A percentile compares a stretch with the other conserved stretches of the same genome.
Conservation (phyloP, 2,888 invertebrate genomes). For the Acanthosoma haemorrhoidale region DNA sequence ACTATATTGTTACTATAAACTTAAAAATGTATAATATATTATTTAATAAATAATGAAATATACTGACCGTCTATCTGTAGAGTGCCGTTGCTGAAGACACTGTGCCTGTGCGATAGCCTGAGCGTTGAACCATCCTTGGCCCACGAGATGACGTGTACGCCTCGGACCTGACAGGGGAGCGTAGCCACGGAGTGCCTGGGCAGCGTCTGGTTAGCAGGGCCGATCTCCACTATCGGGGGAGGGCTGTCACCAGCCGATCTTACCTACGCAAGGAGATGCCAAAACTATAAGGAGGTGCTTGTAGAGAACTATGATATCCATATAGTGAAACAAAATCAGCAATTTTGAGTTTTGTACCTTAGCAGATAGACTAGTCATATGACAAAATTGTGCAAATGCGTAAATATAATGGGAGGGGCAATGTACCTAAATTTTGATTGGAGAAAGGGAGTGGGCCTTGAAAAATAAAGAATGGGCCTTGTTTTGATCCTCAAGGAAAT, state of each 20-base stretch:
- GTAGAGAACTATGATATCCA: too few relatives aligned
- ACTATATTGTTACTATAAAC: not conserved
- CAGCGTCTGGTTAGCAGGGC: constrained; percentile 76
- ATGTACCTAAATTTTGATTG: too few relatives aligned
- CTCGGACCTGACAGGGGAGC: constrained; percentile 72
- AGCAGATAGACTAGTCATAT: too few relatives aligned
- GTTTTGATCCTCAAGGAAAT: too few relatives aligned
- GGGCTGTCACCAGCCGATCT: constrained; percentile 69
- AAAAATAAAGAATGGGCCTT: too few relatives aligned
- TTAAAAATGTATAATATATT: too few relatives aligned
- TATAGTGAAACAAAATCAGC: too few relatives aligned
- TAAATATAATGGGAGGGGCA: too few relatives aligned
- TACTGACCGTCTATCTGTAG: constrained; percentile 68
- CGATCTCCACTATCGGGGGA: constrained; percentile 80
- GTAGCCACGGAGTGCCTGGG: constrained; percentile 69
- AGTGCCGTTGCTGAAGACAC: constrained; percentile 61
- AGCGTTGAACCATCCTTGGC: constrained; percentile 63
- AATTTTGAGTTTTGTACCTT: too few relatives aligned
- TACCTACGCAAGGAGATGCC: constrained; percentile 53
- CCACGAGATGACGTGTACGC: constrained; percentile 70
- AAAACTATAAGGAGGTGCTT: too few relatives aligned
- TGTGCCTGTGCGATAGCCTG: constrained; percentile 51
- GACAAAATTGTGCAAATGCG: too few relatives aligned
- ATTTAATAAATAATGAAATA: not conserved
- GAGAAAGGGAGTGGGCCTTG: too few relatives aligned